These are phyloP conservation scores for Octonoba sinensis DNA, from an alignment of 2,888 invertebrate genomes.

Conservation along the genomic window DNA sequence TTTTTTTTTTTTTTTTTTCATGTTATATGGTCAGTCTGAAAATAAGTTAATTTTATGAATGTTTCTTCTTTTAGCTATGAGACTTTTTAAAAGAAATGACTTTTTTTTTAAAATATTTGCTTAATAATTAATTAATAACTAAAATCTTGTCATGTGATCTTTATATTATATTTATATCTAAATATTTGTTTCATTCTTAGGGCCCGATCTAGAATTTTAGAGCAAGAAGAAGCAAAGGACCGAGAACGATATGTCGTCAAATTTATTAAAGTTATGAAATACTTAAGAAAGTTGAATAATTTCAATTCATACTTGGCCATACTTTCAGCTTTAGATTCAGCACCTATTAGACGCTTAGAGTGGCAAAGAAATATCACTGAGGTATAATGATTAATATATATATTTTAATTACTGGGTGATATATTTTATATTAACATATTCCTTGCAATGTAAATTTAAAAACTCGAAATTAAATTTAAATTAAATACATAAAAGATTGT, in stretches of 20 bases:
- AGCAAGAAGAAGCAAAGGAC: conserved; percentile 92
- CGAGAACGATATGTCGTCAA: conserved; percentile 94
- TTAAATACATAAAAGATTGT: too few relatives aligned
- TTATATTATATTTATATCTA: neutral
- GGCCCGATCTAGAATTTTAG: conserved; percentile 92
- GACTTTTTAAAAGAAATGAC: too few relatives aligned
- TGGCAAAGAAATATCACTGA: conserved; percentile 94
- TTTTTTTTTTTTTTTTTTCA: too few relatives aligned
- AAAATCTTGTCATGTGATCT: neutral
- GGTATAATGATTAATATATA: conserved; percentile 65
- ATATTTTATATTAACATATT: too few relatives aligned
- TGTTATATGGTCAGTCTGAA: too few relatives aligned
- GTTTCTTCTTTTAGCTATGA: too few relatives aligned
- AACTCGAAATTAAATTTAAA: too few relatives aligned
- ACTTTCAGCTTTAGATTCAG: conserved; percentile 95
- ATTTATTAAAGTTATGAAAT: conserved; percentile 98
- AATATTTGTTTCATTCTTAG: conserved; percentile 68
- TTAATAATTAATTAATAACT: too few relatives aligned
- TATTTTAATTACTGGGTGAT: too few relatives aligned
- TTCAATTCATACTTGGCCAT: conserved; percentile 98
- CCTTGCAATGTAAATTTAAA: too few relatives aligned
- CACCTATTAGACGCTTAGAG: conserved; percentile 91
- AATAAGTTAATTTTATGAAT: too few relatives aligned
- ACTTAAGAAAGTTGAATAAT: conserved; percentile 95
- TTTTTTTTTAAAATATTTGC: too few relatives aligned